Evolutionary conservation across 2,797 vertebrate species (phyloP), one percentile per base, ranked within the genome.

Genomic region (Scolopax bukidnonensis): DNA sequence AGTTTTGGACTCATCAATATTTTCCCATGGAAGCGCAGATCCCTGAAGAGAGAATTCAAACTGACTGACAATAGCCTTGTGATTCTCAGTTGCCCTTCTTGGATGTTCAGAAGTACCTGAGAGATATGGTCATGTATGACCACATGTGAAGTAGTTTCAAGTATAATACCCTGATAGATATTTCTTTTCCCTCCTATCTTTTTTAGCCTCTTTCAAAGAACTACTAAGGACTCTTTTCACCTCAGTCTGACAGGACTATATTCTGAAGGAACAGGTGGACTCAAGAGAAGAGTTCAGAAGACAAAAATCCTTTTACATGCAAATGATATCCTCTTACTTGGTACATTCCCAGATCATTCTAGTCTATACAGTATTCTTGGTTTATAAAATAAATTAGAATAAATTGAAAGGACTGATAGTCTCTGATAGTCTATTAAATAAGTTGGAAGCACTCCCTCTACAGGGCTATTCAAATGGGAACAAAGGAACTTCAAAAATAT

Each of bases 311-410:
- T 71, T 96, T 89, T 67, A 56, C 21, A 53, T 64, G 53, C 36
- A 85, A 68, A 92, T 57, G 4, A 33, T 64, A 76, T 67, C 47
- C 25, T 84, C 70, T 89, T 59, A 54, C 15, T 28, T 60, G 30
- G 27, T 80, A 77, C 56, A 77, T 87, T 27, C 64, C 51, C 64
- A 77, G 71, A 90, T 53, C 60, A 57, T 16, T 77, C 45, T 87
- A 87, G 40, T 60, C 48, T 73, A 36, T 43, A 57, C 54, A 75
- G 20, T 70, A 80, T 74, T 87, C 41, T 90, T 56, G 76, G 65
- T 57, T 84, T 87, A 83, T 74, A 77, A 92, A 89, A 68, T 40
- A 87, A 90, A 92, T 74, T 41, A 87, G 40, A 87, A 87, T 67
- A 92, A 84, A 89, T 28, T 60, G 75, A 92, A 93, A 93, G 48